Evolutionary conservation across 1,140 invertebrate genomes (phyloP).

Genomic region (Microplitis demolitor): DNA sequence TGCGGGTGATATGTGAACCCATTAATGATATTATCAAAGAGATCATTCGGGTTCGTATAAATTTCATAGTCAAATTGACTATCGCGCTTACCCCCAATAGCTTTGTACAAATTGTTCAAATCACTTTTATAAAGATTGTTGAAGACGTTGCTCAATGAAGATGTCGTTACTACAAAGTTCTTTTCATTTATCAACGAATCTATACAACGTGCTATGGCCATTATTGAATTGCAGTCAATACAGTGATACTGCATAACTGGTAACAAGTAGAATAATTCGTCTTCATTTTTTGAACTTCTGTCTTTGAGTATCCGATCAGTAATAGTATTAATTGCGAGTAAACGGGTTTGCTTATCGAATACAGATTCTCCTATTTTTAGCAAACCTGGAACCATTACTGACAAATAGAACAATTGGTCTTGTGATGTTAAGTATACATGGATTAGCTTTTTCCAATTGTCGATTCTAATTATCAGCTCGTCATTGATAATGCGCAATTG

Average conservation of each 20-base stretch:
- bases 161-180: background rate
- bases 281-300: background rate
- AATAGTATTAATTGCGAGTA: background rate
- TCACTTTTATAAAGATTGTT: background rate
- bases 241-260: background rate
- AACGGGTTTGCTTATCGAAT: background rate
- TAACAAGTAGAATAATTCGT: background rate
- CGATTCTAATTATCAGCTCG: background rate
- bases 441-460: background rate
- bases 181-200: background rate
- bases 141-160: background rate
- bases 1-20: background rate
- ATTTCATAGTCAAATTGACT: background rate
- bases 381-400: background rate
- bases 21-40: background rate
- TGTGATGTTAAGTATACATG: background rate
- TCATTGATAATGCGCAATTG: background rate
- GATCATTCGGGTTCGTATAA: background rate
- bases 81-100: background rate
- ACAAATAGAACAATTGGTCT: background rate
- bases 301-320: background rate
- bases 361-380: background rate
- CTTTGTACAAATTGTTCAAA: background rate
- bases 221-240: background rate
- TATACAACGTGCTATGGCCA: background rate